A percentile compares a stretch with the other conserved stretches of the same genome.
These are phyloP conservation scores for Tympanoctomys barrerae DNA, from an alignment of 2,797 vertebrate species.

Conservation along the genomic window DNA sequence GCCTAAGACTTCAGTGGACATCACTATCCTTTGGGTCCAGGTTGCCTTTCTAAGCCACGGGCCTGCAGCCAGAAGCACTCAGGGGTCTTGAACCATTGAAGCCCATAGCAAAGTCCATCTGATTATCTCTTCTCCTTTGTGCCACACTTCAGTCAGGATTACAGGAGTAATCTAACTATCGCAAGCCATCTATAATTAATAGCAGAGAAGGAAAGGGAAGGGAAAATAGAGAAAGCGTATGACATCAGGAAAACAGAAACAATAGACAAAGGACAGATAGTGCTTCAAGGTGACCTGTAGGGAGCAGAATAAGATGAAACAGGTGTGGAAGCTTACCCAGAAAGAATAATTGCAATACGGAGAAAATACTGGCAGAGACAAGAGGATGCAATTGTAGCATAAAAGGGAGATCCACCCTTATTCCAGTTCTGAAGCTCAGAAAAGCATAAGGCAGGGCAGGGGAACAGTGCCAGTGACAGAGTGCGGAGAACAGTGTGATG, in stretches of 20 bases:
- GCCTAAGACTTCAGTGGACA: background rate
- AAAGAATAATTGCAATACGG: background rate
- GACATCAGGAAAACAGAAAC: conserved; percentile 10
- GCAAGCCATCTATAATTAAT: conserved; percentile 24
- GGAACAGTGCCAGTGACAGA: background rate
- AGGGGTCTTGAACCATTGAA: conserved; percentile 7
- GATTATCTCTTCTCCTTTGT: background rate
- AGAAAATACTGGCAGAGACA: conserved; percentile 33
- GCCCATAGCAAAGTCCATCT: background rate
- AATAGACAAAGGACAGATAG: background rate
- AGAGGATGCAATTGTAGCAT: background rate
- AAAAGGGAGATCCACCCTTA: background rate
- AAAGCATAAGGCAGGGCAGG: background rate
- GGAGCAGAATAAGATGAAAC: background rate
- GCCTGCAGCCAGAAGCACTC: background rate
- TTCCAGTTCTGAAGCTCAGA: conserved; percentile 1
- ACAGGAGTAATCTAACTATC: conserved; percentile 8
- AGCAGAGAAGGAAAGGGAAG: background rate
- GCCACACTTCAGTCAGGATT: background rate
- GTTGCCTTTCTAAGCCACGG: background rate
- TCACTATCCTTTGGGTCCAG: background rate
- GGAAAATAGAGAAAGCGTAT: conserved; percentile 19
- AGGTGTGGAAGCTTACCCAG: background rate
- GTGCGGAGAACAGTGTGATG: background rate
- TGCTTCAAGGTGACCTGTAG: background rate